Percentiles rank a stretch among this genome's conserved stretches.
phyloP scores from a whole-genome alignment of 1,140 invertebrate genomes.

The Neodiprion virginianus region DNA sequence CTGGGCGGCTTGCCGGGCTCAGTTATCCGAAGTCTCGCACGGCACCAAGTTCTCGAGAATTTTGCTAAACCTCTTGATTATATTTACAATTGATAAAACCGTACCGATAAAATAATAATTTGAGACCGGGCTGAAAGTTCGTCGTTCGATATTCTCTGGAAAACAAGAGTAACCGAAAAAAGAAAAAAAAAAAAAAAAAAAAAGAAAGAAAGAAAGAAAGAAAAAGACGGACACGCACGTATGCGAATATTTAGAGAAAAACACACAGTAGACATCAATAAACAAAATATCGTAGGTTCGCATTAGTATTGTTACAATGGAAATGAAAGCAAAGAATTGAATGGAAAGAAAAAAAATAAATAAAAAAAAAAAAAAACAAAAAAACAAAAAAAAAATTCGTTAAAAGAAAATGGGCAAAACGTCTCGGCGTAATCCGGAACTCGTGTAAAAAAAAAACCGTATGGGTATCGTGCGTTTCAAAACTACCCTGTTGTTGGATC shows the following conservation, averaged over 20 bases:
- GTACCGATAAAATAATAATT: too few species aligned
- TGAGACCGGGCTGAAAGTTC: too few species aligned
- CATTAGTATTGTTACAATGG: not conserved
- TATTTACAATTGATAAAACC: too few species aligned
- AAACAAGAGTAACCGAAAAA: not conserved
- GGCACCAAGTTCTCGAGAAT: not conserved
- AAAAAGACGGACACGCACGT: not conserved
- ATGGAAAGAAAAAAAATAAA: too few species aligned
- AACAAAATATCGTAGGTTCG: not conserved
- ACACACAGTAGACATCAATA: not conserved
- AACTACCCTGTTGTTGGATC: too few species aligned
- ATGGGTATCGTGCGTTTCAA: too few species aligned
- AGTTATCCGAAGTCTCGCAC: slow-evolving; percentile 24
- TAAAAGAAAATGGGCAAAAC: not conserved
- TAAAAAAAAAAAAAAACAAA: too few species aligned
- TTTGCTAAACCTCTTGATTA: not conserved
- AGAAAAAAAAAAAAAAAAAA: not conserved
- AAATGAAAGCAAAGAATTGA: too few species aligned
- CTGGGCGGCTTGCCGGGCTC: slow-evolving; percentile 19
- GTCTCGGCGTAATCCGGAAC: not conserved
- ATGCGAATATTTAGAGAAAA: not conserved
- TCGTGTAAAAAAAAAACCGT: not conserved
- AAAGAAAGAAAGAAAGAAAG: not conserved
- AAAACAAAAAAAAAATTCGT: too few species aligned
- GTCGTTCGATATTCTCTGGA: too few species aligned